Base-by-base conservation (phyloP, 2,113 vertebrate species). In the Chaenocephalus aceratus region DNA sequence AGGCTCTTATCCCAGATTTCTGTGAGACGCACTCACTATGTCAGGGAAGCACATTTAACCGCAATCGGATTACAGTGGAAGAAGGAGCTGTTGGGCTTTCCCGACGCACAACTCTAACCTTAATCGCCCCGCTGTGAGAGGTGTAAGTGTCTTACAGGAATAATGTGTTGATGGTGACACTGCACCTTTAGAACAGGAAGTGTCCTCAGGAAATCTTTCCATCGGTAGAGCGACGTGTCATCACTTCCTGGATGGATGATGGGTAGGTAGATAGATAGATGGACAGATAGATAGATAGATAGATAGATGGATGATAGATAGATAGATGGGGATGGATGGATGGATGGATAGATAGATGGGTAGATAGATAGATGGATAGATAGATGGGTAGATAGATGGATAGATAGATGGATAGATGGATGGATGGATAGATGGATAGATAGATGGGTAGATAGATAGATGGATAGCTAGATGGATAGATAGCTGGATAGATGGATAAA, bases 1-100 rank as follows among this genome's bases (percentile, higher is more conserved):
- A 91, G 46, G 77, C 65, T 78, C 82, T 92, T 82, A 93, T 89
- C 81, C 75, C 73, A 86, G 89, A 80, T 88, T 80, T 79, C 79
- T 70, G 76, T 45, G 75, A 72, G 76, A 77, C 49, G 6, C 11
- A 10, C 23, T 61, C 60, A 46, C 77, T 62, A 63, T 54, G 56
- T 60, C 46, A 72, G 45, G 36, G 84, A 72, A 62, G 53, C 83
- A 76, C 87, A 66, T 76, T 51, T 48, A 62, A 86, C 76, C 13
- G 3, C 56, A 90, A 93, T 90, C 88, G 88, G 87, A 88, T 93
- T 92, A 92, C 0, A 56, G 65, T 1, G 72, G 21, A 21, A 21
- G 6, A 53, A 83, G 79, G 76, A 81, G 82, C 62, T 83, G 68
- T 66, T 46, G 72, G 68, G 74, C 30, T 70, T 75, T 70, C 79